A percentile compares a stretch with the other conserved stretches of the same genome.
These are phyloP conservation scores for Brachynemurus nebulosus DNA, from an alignment of 2,888 invertebrate genomes.

Conservation along the genomic window DNA sequence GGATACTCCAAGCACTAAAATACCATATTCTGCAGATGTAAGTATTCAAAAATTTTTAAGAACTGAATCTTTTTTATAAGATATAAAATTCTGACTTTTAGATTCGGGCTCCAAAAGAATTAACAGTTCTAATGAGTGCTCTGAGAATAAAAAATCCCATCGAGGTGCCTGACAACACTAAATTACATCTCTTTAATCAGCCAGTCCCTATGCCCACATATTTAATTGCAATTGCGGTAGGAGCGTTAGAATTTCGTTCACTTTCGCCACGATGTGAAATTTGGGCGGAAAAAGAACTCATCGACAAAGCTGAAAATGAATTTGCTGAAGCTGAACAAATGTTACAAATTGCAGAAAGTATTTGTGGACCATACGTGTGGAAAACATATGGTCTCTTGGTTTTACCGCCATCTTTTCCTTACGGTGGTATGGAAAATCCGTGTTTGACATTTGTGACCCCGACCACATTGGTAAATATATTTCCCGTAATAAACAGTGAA, in stretches of 20 bases:
- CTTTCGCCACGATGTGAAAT: conserved; percentile 73
- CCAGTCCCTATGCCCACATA: conserved; percentile 80
- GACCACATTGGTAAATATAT: conserved; percentile 56
- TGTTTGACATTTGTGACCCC: conserved; percentile 92
- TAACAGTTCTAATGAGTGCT: conserved; percentile 84
- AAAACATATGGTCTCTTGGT: conserved; percentile 78
- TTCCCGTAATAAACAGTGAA: too few relatives aligned
- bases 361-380: conserved; percentile 87
- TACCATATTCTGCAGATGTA: conserved; percentile 56
- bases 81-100: conserved; percentile 21
- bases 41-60: too few relatives aligned
- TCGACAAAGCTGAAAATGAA: conserved; percentile 75
- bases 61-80: not conserved
- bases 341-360: conserved; percentile 63
- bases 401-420: conserved; percentile 87
- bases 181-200: conserved; percentile 48
- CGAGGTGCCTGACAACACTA: conserved; percentile 30
- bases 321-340: conserved; percentile 79
- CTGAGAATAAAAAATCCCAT: conserved; percentile 37
- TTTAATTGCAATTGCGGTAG: conserved; percentile 78
- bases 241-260: conserved; percentile 56
- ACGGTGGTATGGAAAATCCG: conserved; percentile 96
- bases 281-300: conserved; percentile 78
- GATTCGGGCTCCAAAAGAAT: conserved; percentile 57
- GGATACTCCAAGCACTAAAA: conserved; percentile 82